Conservation (phyloP, 2,113 vertebrate genomes). For the Psilopogon haemacephalus region DNA sequence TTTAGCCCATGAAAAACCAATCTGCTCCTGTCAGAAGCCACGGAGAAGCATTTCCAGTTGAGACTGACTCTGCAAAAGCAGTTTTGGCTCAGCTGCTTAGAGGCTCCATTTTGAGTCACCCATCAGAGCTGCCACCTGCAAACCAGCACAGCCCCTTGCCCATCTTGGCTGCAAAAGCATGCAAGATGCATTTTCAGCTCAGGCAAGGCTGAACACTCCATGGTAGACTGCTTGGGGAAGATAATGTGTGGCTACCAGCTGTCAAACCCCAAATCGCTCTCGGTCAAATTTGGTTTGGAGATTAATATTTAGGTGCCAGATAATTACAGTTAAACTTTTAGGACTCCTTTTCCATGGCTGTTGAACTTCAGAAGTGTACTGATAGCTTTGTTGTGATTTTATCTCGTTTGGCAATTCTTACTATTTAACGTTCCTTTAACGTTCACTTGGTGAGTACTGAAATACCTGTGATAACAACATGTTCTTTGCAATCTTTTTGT, state of each 20-base stretch:
- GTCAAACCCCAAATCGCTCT: neutral
- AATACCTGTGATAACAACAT: neutral
- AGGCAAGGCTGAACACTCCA: neutral
- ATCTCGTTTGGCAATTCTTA: neutral
- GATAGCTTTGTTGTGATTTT: neutral
- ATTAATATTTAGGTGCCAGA: conserved; percentile 21
- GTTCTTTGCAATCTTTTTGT: neutral
- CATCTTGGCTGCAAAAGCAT: neutral
- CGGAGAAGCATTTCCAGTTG: neutral
- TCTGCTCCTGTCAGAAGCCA: neutral
- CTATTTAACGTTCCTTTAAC: neutral
- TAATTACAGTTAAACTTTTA: neutral
- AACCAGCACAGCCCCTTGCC: fast-evolving
- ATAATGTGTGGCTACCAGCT: neutral
- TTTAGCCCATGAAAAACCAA: conserved; percentile 23
- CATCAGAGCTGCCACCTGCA: conserved; percentile 16
- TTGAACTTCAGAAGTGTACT: neutral
- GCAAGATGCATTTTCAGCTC: neutral
- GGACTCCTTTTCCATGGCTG: neutral
- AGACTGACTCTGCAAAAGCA: neutral
- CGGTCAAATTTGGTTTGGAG: neutral
- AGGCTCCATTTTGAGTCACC: neutral
- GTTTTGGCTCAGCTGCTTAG: neutral
- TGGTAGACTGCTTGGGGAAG: neutral
- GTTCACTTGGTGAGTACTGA: neutral